Evolutionary conservation across 2,113 vertebrate species (phyloP).

Genomic region (Chauna torquata): DNA sequence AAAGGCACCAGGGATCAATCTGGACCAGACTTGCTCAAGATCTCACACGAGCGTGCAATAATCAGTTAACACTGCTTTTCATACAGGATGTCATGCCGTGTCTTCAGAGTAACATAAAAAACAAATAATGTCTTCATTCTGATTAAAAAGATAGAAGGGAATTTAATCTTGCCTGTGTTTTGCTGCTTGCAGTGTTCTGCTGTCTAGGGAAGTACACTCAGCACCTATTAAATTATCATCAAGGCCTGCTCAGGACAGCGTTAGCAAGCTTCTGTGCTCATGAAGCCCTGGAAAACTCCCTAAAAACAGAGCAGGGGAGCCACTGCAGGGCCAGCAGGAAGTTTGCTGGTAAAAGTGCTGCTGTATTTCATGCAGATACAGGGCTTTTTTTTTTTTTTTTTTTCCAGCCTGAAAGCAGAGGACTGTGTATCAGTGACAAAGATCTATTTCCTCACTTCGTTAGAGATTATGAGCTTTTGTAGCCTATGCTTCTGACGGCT

Average conservation of each 20-base stretch:
- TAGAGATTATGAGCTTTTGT: not conserved
- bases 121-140: not conserved
- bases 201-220: not conserved
- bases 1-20: not conserved
- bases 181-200: not conserved
- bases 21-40: not conserved
- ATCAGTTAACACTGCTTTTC: not conserved
- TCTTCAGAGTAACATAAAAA: not conserved
- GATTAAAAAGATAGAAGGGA: not conserved
- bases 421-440: not conserved
- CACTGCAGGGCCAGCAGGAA: not conserved
- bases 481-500: not conserved
- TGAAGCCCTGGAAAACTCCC: not conserved
- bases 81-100: not conserved
- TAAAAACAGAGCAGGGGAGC: not conserved
- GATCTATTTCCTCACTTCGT: not conserved
- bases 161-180: not conserved
- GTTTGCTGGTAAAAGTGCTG: not conserved
- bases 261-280: not conserved
- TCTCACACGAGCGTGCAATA: not conserved
- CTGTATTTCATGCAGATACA: not conserved
- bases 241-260: not conserved
- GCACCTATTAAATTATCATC: not conserved
- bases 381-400: not conserved
- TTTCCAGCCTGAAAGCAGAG: not conserved